Base-by-base conservation (phyloP, 2,888 invertebrate genomes). In the Lithophane socia region DNA sequence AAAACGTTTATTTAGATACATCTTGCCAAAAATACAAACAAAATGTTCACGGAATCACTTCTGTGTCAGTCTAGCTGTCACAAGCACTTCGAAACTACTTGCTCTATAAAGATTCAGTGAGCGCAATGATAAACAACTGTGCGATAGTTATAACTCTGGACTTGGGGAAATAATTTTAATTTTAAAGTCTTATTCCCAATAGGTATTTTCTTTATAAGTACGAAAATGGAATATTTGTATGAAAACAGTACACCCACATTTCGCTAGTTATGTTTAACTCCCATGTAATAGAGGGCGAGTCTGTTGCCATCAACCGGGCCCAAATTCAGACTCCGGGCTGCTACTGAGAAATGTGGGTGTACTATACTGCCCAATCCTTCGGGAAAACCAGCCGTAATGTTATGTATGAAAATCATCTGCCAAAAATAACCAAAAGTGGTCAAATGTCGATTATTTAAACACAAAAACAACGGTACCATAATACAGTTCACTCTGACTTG, bases 11-110 rank as follows among this genome's bases (percentile, higher is more conserved):
- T 49, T 42, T 49, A 42, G 7, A 16, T n/a, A 47, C 4, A 42
- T 42, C n/a, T n/a, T 47, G 24, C 21, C 37, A 47, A 24, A 29
- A 42, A 21, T 13, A 37, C 37, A 47, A 72, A 75, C 56, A 58
- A 52, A 37, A 21, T 52, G 16, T 65, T 58, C 24, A 52, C 0
- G 3, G 13, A 78, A 78, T 37, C 24, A 60, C 12, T 3, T 24
- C 13, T 12, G 3, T 64, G 12, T 75, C n/a, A 24, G 42, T 75
- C 13, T 47, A 37, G 3, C 37, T n/a, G 37, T 78, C 49, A 78
- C 65, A 82, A 13, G 37, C 44, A 24, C 65, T 65, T 61, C 12
- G 18, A 83, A 79, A 77, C 54, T n/a, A 3, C 18, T 54, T 54
- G 77, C 21, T 61, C 37, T 52, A 47, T 44, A 24, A 21, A 76